Evolutionary conservation across 1,140 invertebrate genomes (phyloP), one percentile per base, ranked within the genome.

Genomic region (Sinonovacula constricta): DNA sequence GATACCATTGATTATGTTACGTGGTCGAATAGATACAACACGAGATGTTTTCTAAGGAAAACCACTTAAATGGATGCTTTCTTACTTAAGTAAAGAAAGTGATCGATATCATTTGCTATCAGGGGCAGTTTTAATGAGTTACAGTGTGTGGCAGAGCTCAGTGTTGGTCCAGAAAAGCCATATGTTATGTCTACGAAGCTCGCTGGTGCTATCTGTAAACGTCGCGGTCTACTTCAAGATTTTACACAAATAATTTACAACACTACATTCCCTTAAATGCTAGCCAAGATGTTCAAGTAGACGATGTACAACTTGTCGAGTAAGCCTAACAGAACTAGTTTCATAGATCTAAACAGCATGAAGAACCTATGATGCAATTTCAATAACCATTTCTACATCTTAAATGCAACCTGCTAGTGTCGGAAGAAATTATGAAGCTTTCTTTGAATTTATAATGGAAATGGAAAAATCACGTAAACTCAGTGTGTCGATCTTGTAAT

Each of bases 1-100:
- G 66, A 69, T 30, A 69, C 66, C 22, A 51, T 69, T 18, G 45
- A 69, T 69, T 49, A 69, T 54, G 7, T 14, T 18, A 69, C 45
- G 14, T 22, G 51, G 14, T 26, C 54, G 14, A 18, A 69, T 22
- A 39, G 66, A 12, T 69, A 31, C 3, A 53, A 28, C 15, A 69
- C 54, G 18, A 49, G 18, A 22, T 45, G 63, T 31, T 24, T 45
- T 67, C 36, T 12, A 18, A 22, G 63, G 18, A 39, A 67, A 45
- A 49, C n/a, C 14, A 33, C 39, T 45, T 18, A 26, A 57, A 57
- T 57, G 54, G 54, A n/a, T 60, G 22, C 66, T 15, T 69, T 39
- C 28, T 31, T 69, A n/a, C n/a, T n/a, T n/a, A n/a, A n/a, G n/a
- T n/a, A n/a, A n/a, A n/a, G n/a, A n/a, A 49, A 54, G 51, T 53